Base-by-base conservation (phyloP, 2,797 vertebrate genomes). In the Mionectes olivaceus region DNA sequence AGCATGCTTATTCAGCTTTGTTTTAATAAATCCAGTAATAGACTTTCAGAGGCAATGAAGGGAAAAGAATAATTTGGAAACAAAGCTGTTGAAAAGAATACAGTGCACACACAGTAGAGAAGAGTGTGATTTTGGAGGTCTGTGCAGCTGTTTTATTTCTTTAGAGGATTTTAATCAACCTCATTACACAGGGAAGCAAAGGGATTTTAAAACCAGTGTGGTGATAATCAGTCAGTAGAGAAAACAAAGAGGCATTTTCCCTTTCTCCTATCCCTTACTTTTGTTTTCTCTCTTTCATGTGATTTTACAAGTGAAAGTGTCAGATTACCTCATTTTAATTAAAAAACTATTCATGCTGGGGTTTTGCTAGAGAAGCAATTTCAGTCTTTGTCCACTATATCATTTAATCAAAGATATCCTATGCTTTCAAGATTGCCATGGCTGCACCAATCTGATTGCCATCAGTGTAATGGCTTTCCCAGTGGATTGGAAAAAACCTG, bases 271-370 rank as follows among this genome's bases (percentile, higher is more conserved):
- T 88, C 60, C 49, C 73, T 81, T 77, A 24, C 50, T 67, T 96
- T 94, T 90, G 81, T 92, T 95, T 96, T 86, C 70, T 94, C 64
- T 81, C 77, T 94, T 96, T 97, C 87, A 90, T 82, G 84, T 56
- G 37, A 83, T 95, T 96, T 96, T 89, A 91, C 76, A 92, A 95
- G 90, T 22, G 74, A 87, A 93, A 97, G 63, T 84, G 46, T 73
- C 67, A 71, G 81, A 97, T 95, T 97, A 96, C 80, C 91, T 95
- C 63, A 83, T 96, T 96, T 96, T 96, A 97, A 97, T 97, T 97
- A 96, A 98, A 98, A 97, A 91, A 52, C 32, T 92, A 93, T 49
- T 71, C 89, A 83, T 88, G 80, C 49, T 95, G 71, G 43, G 44
- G 18, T 97, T 96, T 94, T 92, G 68, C 89, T 95, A 95, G 49